Percentiles rank a stretch among this genome's conserved stretches.
These are phyloP conservation scores for Dicranocentrus wangi DNA, from an alignment of 2,888 invertebrate species.

Conservation along the genomic window DNA sequence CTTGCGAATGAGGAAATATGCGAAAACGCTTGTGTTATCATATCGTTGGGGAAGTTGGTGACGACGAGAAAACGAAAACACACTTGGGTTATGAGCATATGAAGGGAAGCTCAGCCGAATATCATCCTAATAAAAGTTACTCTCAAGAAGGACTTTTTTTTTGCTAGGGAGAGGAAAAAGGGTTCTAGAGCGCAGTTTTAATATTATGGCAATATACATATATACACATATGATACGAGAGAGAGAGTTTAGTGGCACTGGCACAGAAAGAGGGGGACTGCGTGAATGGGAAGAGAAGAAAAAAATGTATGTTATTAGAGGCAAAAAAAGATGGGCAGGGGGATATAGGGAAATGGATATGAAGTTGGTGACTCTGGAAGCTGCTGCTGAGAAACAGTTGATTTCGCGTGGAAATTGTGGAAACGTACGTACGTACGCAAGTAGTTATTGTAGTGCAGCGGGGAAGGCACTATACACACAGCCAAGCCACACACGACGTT, in stretches of 20 bases:
- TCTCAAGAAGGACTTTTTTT: slow-evolving; percentile 20
- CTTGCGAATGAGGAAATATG: slow-evolving; percentile 3
- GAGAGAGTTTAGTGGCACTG: too few relatives aligned
- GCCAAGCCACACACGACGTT: neutral
- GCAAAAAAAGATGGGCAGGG: neutral
- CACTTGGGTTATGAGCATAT: slow-evolving; percentile 4
- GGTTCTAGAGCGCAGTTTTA: neutral
- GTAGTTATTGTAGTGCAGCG: slow-evolving; percentile 2
- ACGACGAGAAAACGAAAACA: neutral
- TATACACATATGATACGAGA: too few relatives aligned
- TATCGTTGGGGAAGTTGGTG: too few relatives aligned
- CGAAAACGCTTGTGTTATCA: neutral
- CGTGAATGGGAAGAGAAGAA: neutral
- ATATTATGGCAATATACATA: too few relatives aligned
- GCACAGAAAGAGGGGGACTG: too few relatives aligned
- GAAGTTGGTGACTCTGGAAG: neutral
- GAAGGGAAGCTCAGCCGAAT: slow-evolving; percentile 18
- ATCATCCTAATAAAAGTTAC: slow-evolving; percentile 40
- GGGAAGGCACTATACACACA: too few relatives aligned
- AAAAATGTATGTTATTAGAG: neutral
- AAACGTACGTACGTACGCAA: neutral
- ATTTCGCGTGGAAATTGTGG: neutral
- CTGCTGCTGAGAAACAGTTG: neutral
- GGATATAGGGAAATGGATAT: neutral
- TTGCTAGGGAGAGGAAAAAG: neutral